A percentile compares a stretch with the other conserved stretches of the same genome.
Evolutionary conservation across 2,113 vertebrate genomes (phyloP).

Genomic region (Rousettus leschenaultii): DNA sequence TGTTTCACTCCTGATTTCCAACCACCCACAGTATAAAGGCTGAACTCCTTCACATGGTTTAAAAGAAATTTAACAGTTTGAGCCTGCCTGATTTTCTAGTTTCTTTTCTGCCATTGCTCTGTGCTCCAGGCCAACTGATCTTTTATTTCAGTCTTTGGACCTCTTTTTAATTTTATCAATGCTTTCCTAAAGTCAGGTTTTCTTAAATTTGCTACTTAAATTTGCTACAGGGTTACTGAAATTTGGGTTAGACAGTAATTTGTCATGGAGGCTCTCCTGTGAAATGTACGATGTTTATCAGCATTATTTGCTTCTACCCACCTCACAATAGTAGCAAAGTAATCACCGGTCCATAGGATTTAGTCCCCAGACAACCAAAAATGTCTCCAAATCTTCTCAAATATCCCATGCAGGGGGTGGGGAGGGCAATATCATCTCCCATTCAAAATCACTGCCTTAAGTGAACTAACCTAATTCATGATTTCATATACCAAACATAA

Average conservation of each 20-base stretch:
- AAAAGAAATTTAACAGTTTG: not conserved
- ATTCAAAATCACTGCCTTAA: not conserved
- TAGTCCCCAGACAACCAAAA: not conserved
- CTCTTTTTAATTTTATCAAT: not conserved
- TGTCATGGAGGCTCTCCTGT: rapidly evolving
- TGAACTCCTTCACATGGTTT: not conserved
- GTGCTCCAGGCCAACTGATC: not conserved
- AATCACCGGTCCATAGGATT: no score
- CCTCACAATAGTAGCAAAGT: not conserved
- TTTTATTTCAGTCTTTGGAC: not conserved
- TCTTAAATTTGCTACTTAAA: not conserved
- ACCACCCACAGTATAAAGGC: not conserved
- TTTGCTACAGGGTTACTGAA: not conserved
- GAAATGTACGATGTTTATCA: not conserved
- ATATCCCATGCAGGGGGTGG: not conserved
- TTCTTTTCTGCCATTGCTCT: not conserved
- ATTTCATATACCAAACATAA: not conserved
- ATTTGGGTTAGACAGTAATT: not conserved
- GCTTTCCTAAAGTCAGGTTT: not conserved
- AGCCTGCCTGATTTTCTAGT: not conserved
- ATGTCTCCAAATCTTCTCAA: not conserved
- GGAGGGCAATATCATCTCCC: not conserved
- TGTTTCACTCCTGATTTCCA: not conserved
- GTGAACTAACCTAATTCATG: not conserved
- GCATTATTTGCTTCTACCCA: not conserved